These are phyloP conservation scores for Eristalis tenax DNA, from an alignment of 2,888 invertebrate species.

Conservation along the genomic window DNA sequence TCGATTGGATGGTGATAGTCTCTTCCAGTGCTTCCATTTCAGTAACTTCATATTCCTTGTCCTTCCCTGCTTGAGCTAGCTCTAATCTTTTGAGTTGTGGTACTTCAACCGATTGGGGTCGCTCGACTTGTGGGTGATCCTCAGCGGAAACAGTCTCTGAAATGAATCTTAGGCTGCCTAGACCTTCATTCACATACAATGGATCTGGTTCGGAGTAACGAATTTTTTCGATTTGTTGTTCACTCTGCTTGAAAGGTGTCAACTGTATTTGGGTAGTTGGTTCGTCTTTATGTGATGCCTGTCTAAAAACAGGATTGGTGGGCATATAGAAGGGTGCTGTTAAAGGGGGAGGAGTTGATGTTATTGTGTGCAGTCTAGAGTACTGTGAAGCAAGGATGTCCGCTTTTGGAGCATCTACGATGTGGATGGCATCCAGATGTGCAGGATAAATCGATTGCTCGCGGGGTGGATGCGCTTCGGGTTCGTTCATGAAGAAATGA, in stretches of 20 bases:
- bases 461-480: conserved; percentile 28
- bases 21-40: neutral
- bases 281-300: conserved; percentile 74
- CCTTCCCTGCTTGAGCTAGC: neutral
- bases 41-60: neutral
- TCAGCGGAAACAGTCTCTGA: neutral
- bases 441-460: conserved; percentile 9
- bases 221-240: conserved; percentile 76
- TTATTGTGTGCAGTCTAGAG: conserved; percentile 9
- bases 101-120: neutral
- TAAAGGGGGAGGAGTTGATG: neutral
- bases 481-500: conserved; percentile 79
- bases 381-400: conserved; percentile 31
- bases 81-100: neutral
- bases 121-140: conserved; percentile 35
- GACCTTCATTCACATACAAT: conserved; percentile 76
- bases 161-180: conserved; percentile 49
- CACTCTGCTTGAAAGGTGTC: conserved; percentile 77
- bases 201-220: conserved; percentile 83
- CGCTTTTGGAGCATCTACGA: conserved; percentile 34
- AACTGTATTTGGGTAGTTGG: conserved; percentile 52
- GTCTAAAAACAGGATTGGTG: conserved; percentile 57
- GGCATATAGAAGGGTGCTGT: conserved; percentile 51
- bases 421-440: conserved; percentile 39
- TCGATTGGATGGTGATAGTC: neutral